Evolutionary conservation across 2,113 vertebrate species (phyloP).

Genomic region (Erinaceus europaeus): DNA sequence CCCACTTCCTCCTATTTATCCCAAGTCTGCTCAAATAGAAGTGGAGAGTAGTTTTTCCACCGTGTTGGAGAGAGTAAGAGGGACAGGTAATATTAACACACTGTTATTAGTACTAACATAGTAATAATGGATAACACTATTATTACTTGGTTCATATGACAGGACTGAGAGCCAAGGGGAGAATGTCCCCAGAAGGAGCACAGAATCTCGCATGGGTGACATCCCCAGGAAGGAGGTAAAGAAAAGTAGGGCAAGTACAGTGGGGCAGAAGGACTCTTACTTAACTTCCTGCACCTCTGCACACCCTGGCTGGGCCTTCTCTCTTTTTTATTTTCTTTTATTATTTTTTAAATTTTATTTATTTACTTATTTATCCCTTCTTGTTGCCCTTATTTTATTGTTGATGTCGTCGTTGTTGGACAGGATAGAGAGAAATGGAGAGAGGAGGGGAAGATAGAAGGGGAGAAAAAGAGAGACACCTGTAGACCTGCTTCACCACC

Average conservation of each 20-base stretch:
- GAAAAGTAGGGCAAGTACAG: background rate
- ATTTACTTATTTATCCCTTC: no score
- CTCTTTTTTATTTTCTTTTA: no score
- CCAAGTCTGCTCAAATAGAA: background rate
- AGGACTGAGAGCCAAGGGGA: constrained; percentile 51
- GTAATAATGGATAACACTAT: no score
- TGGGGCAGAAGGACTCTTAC: background rate
- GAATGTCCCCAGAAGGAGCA: constrained; percentile 50
- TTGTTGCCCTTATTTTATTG: no score
- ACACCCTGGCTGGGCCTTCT: background rate
- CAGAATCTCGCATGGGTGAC: constrained; percentile 65
- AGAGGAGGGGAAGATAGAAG: no score
- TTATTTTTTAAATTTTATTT: no score
- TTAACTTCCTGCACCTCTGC: background rate
- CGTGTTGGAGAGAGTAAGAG: background rate
- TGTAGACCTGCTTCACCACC: no score
- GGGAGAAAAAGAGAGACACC: no score
- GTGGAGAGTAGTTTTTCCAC: background rate
- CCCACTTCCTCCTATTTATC: background rate
- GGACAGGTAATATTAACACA: no score
- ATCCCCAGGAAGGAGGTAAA: constrained; percentile 75
- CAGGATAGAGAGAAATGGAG: no score
- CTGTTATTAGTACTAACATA: no score
- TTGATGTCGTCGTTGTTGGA: no score
- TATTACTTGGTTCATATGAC: constrained; percentile 6